Percentiles rank a stretch among this genome's conserved stretches.
Evolutionary conservation across 2,113 vertebrate species (phyloP).

Genomic region (Tonatia bakeri): DNA sequence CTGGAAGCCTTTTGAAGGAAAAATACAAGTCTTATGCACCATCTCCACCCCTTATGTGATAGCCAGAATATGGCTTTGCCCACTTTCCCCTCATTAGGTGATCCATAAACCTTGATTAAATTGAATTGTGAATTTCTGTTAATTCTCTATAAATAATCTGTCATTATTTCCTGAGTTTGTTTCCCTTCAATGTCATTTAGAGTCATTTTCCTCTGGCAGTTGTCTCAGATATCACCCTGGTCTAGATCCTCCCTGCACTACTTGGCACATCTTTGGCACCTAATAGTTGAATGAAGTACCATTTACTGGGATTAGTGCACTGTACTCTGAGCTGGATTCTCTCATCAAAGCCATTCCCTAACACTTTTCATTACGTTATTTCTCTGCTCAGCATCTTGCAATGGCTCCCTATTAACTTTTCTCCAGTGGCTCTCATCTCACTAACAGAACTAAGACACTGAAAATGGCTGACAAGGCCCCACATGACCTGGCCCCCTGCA

Average conservation of each 20-base stretch:
- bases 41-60: neutral
- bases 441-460: neutral
- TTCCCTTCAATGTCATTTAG: conserved; percentile 38
- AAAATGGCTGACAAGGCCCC: conserved; percentile 36
- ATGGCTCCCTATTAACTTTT: conserved; percentile 17
- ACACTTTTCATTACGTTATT: neutral
- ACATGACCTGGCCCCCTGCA: neutral
- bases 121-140: conserved; percentile 35
- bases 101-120: conserved; percentile 47
- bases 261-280: conserved; percentile 22
- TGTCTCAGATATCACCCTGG: neutral
- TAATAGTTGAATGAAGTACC: conserved; percentile 35
- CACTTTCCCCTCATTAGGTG: conserved; percentile 22
- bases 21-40: neutral
- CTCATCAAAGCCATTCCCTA: neutral
- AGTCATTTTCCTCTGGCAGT: conserved; percentile 32
- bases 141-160: conserved; percentile 47
- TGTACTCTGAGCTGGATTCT: neutral
- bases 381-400: neutral
- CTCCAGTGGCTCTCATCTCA: conserved; percentile 1
- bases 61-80: conserved; percentile 10
- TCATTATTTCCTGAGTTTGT: neutral
- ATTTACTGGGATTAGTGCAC: neutral
- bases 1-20: conserved; percentile 7
- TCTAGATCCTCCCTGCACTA: neutral